A percentile compares a stretch with the other conserved stretches of the same genome.
These are phyloP conservation scores for Canis aureus DNA, from an alignment of 2,113 vertebrate species.

Conservation along the genomic window DNA sequence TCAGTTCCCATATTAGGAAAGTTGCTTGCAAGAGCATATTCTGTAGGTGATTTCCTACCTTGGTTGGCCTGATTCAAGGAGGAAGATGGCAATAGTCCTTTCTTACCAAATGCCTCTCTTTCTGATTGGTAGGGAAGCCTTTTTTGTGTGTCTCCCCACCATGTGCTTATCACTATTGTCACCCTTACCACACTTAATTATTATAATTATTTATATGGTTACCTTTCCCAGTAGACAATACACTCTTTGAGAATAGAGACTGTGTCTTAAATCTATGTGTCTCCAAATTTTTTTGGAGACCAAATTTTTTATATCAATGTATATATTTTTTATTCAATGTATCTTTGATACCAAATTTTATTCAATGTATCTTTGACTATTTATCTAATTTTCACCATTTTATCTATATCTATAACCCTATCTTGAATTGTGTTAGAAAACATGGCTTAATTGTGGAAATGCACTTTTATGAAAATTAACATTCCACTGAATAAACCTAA, in stretches of 20 bases:
- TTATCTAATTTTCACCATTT: not conserved
- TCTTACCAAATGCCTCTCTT: not conserved
- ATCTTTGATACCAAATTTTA: not conserved
- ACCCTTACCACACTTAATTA: not conserved
- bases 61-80: not conserved
- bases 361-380: not conserved
- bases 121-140: rapidly evolving
- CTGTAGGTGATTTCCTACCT: not conserved
- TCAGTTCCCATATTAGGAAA: not conserved
- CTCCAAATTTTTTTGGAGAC: too few relatives aligned
- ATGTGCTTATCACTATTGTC: rapidly evolving
- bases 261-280: not conserved
- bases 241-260: not conserved
- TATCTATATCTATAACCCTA: not conserved
- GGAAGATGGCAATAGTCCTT: not conserved
- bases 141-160: not conserved
- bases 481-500: slow-evolving; percentile 1
- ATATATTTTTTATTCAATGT: not conserved
- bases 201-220: not conserved
- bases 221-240: not conserved
- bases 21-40: not conserved
- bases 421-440: not conserved
- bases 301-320: not conserved
- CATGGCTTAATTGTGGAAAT: not conserved
- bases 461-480: slow-evolving; percentile 41